Evolutionary conservation across 1,140 invertebrate species (phyloP).

Genomic region (Diuraphis noxia): DNA sequence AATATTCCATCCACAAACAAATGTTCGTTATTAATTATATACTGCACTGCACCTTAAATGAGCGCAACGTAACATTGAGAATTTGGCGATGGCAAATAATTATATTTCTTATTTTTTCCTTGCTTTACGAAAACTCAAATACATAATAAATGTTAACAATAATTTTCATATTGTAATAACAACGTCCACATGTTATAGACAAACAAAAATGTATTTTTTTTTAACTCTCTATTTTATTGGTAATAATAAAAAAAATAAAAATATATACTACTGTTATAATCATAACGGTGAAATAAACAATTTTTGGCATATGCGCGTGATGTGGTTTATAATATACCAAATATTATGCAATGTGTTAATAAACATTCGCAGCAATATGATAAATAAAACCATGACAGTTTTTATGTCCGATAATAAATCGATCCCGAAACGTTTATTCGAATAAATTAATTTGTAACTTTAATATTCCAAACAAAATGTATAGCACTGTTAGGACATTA

Average conservation of each 20-base stretch:
- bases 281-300: neutral
- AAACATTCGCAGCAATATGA: neutral
- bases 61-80: neutral
- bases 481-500: neutral
- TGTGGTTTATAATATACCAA: neutral
- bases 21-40: neutral
- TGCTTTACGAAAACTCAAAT: neutral
- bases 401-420: slow-evolving; percentile 28
- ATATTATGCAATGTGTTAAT: slow-evolving; percentile 21
- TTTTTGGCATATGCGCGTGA: neutral
- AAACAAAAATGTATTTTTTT: neutral
- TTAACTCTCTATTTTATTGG: neutral
- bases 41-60: neutral
- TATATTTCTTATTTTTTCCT: neutral
- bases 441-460: slow-evolving; percentile 12
- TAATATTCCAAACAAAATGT: slow-evolving; percentile 4
- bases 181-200: neutral
- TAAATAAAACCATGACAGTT: slow-evolving; percentile 13
- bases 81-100: neutral
- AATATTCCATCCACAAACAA: neutral
- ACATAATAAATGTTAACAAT: neutral
- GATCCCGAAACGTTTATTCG: neutral
- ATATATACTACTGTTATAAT: neutral
- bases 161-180: neutral
- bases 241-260: neutral